Evolutionary conservation across 2,113 vertebrate genomes (phyloP).

Genomic region (Vulpes vulpes): DNA sequence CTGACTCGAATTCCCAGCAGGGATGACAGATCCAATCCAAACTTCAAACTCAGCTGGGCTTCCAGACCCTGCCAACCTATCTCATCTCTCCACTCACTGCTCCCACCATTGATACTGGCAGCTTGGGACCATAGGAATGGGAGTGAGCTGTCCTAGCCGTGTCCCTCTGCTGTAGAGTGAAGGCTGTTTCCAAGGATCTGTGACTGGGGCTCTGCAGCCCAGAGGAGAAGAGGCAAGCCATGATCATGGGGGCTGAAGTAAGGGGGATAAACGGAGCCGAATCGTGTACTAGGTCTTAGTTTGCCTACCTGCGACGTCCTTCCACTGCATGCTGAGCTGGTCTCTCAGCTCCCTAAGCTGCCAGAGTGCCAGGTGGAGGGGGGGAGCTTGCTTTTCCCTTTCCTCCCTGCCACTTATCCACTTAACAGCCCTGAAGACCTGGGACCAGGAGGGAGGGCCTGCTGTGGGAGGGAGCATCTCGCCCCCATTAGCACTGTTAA

Average conservation of each 20-base stretch:
- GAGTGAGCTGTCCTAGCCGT: not conserved
- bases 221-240: not conserved
- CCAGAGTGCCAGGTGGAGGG: not conserved
- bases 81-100: not conserved
- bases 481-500: constrained; percentile 39
- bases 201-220: not conserved
- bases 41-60: not conserved
- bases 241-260: not conserved
- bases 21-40: not conserved
- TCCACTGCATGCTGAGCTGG: not conserved
- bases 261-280: not conserved
- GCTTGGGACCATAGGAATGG: not conserved
- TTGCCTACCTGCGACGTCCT: not conserved
- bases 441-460: not conserved
- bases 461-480: not conserved
- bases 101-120: not conserved
- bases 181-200: not conserved
- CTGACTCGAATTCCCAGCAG: not conserved
- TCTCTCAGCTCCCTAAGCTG: not conserved
- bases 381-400: not conserved
- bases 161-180: not conserved
- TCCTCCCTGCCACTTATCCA: not conserved
- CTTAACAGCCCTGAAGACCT: not conserved
- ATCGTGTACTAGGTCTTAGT: not conserved
- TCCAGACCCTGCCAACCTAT: not conserved